phyloP scores from a whole-genome alignment of 2,113 vertebrate genomes.

The Riparia riparia region DNA sequence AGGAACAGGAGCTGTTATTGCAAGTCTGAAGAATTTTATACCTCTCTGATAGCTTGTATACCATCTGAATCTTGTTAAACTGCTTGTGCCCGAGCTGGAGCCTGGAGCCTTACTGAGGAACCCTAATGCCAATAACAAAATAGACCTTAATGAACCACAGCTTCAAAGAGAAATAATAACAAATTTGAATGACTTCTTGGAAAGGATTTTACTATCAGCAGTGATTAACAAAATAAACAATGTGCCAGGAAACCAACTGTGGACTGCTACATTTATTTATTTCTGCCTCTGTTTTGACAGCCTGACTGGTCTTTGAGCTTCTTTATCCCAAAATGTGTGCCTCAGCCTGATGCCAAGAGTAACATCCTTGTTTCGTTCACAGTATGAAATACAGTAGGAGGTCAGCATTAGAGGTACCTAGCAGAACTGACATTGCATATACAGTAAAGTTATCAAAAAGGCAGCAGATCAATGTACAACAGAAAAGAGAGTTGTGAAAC shows the following conservation, averaged over 20 bases:
- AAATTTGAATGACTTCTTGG: constrained; percentile 8
- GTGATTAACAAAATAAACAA: constrained; percentile 60
- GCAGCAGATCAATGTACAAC: neutral
- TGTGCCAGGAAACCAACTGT: neutral
- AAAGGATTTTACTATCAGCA: constrained; percentile 37
- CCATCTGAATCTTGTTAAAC: constrained; percentile 69
- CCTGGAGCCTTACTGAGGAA: neutral
- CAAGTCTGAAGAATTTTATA: constrained; percentile 55
- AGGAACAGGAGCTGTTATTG: constrained; percentile 58
- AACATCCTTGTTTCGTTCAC: constrained; percentile 8
- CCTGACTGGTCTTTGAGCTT: neutral
- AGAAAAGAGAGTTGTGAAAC: neutral
- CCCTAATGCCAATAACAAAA: constrained; percentile 35
- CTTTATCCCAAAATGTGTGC: neutral
- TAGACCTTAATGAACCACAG: constrained; percentile 30
- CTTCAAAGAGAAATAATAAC: constrained; percentile 52
- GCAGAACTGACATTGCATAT: neutral
- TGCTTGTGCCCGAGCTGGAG: neutral
- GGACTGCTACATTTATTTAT: constrained; percentile 2
- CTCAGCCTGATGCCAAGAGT: constrained; percentile 33
- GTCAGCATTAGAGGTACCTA: neutral
- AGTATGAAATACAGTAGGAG: neutral
- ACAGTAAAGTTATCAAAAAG: neutral
- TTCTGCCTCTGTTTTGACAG: constrained; percentile 32
- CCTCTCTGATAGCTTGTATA: constrained; percentile 35